Evolutionary conservation across 2,888 invertebrate species (phyloP).

Genomic region (Drosophila mimica): DNA sequence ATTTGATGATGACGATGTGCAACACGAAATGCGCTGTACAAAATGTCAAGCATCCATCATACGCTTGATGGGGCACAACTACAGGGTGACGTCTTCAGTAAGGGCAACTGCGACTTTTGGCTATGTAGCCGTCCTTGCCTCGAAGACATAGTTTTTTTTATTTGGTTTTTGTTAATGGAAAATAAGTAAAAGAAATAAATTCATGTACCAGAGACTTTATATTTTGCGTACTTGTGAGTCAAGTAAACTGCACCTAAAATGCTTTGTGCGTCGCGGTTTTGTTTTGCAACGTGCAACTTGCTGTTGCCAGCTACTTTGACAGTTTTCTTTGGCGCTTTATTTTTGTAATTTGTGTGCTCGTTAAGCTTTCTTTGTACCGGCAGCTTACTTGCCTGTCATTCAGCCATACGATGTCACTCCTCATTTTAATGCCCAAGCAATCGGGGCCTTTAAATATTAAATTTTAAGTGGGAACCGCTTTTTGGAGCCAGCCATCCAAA

Average conservation of each 20-base stretch:
- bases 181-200: conserved; percentile 62
- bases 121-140: conserved; percentile 26
- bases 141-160: conserved; percentile 43
- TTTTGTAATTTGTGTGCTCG: conserved; percentile 54
- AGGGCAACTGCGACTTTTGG: conserved; percentile 55
- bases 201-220: conserved; percentile 37
- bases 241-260: conserved; percentile 64
- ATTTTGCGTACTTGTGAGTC: conserved; percentile 49
- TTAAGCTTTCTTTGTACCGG: conserved; percentile 54
- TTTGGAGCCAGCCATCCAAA: conserved; percentile 20
- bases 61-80: conserved; percentile 44
- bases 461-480: conserved; percentile 60
- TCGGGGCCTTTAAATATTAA: conserved; percentile 62
- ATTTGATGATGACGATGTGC: conserved; percentile 36
- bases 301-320: conserved; percentile 27
- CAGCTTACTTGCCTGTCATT: conserved; percentile 49
- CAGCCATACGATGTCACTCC: conserved; percentile 39
- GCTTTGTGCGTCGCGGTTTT: conserved; percentile 41
- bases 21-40: conserved; percentile 37
- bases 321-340: conserved; percentile 37
- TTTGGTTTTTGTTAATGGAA: conserved; percentile 49
- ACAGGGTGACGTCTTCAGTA: conserved; percentile 16
- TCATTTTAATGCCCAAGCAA: conserved; percentile 58
- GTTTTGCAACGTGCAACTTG: conserved; percentile 22
- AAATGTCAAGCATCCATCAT: conserved; percentile 67